Evolutionary conservation across 2,113 vertebrate species (phyloP), one percentile per base, ranked within the genome.

Genomic region (Empidonax alnorum): DNA sequence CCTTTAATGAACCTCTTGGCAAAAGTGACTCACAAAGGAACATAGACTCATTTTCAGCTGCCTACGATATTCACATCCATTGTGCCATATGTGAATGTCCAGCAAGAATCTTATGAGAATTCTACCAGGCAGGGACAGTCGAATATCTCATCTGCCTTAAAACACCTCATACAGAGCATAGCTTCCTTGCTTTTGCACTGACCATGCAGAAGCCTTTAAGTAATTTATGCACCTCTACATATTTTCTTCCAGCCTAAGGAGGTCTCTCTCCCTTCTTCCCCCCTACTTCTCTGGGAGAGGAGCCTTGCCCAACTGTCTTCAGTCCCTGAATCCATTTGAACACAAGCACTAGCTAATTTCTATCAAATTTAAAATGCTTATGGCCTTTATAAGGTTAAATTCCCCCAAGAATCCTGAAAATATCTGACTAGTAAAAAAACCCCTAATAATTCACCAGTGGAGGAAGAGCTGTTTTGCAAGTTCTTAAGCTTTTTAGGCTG

Each of bases 371-470:
- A n/a, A 49, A 67, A 67, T 55, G 42, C 9, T 72, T 79, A 41
- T 49, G 12, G 12, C 10, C 10, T 76, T 71, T 35, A 44, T 62
- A 17, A 24, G 14, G 6, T 27, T 72, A 74, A 62, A 76, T 72
- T 83, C 31, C 31, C 44, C 39, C 15, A 84, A 58, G 23, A 12
- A 35, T 62, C 68, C 31, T 49, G 30, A 68, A 86, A 81, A 75
- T 12, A 71, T 6, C 7, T 12, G 19, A 62, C 33, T 33, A 56
- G 27, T 42, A 6, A 46, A 61, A 73, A 72, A 24, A 2, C 2
- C 5, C 5, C 7, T 53, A 52, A 42, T 39, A 74, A 61, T 15
- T 20, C 0, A 7, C 4, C 1, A 1, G 25, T 5, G 9, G 39
- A 59, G 8, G 21, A 24, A 77, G 84, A 81, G 42, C 18, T 22